Evolutionary conservation across 1,140 invertebrate species (phyloP).

Genomic region (Scylla paramamosain): DNA sequence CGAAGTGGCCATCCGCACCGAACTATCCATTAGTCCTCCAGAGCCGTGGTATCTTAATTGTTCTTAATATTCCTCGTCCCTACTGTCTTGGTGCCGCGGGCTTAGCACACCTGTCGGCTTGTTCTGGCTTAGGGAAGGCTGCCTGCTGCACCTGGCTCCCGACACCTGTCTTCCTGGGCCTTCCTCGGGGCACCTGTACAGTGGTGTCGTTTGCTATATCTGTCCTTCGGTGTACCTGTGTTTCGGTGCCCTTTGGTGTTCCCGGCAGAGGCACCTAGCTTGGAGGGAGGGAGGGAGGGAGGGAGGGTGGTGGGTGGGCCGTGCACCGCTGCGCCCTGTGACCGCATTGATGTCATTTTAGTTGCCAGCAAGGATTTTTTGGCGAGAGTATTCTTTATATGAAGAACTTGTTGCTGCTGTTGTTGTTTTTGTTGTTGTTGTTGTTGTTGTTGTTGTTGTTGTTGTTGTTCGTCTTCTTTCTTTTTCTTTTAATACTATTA

Average conservation of each 20-base stretch:
- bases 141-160: background rate
- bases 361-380: no score
- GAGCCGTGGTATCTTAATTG: background rate
- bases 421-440: background rate
- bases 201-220: background rate
- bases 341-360: background rate
- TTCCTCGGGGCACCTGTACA: background rate
- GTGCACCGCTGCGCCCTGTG: background rate
- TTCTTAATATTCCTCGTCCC: background rate
- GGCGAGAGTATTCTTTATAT: background rate
- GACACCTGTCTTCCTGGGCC: background rate
- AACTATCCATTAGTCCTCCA: background rate
- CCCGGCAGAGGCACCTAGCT: background rate
- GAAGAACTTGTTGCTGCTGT: background rate
- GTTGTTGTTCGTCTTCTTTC: background rate
- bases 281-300: no score
- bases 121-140: background rate
- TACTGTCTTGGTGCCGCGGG: background rate
- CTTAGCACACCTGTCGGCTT: background rate
- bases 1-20: background rate
- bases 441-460: conserved; percentile 16
- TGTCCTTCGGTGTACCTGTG: background rate
- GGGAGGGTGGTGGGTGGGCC: background rate
- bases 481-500: conserved; percentile 5
- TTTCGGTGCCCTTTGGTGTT: background rate